Percentiles rank a stretch among this genome's conserved stretches.
These are phyloP conservation scores for Eidolon dupreanum DNA, from an alignment of 2,797 vertebrate genomes.

Conservation along the genomic window DNA sequence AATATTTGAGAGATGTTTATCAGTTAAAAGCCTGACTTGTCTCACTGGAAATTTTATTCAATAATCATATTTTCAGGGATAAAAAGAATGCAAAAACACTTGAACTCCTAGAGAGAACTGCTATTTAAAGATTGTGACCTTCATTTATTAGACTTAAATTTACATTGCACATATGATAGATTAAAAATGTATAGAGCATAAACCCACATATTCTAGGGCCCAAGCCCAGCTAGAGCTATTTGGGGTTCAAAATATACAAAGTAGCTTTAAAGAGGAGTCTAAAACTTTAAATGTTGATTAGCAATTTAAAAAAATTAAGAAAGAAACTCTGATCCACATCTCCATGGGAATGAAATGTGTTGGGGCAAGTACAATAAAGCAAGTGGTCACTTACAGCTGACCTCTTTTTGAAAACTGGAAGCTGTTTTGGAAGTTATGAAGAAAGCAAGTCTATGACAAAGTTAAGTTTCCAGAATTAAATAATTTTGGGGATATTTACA, in stretches of 20 bases:
- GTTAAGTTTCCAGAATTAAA: slow-evolving; percentile 21
- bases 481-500: neutral
- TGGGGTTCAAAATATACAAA: slow-evolving; percentile 15
- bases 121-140: neutral
- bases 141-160: slow-evolving; percentile 32
- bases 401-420: neutral
- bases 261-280: neutral
- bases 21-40: slow-evolving; percentile 49
- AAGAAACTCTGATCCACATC: neutral
- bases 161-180: neutral
- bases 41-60: slow-evolving; percentile 31
- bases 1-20: neutral
- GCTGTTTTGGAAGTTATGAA: neutral
- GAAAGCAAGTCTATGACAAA: neutral
- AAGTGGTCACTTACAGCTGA: neutral
- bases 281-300: slow-evolving; percentile 40
- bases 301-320: neutral
- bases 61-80: slow-evolving; percentile 24
- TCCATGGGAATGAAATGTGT: neutral
- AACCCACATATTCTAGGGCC: neutral
- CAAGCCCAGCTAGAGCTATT: neutral
- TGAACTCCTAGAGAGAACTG: neutral
- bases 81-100: slow-evolving; percentile 45
- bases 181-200: slow-evolving; percentile 29
- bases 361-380: neutral